A percentile compares a stretch with the other conserved stretches of the same genome.
phyloP scores from a whole-genome alignment of 2,113 vertebrate species.

The Marmota monax region DNA sequence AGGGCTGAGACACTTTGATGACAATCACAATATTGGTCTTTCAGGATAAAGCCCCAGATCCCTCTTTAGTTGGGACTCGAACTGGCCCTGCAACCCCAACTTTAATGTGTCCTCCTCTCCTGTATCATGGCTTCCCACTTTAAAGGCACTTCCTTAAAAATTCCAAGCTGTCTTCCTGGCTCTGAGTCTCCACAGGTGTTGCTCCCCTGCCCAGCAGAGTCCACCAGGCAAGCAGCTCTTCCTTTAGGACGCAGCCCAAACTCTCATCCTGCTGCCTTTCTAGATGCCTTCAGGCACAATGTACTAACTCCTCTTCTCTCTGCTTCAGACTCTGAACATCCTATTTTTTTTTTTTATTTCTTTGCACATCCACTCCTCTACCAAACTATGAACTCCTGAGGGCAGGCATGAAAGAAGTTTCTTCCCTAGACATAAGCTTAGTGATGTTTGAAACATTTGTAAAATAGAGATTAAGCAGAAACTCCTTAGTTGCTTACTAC shows the following conservation, averaged over 20 bases:
- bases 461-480: slow-evolving; percentile 6
- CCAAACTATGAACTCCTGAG: neutral
- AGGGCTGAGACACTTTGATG: neutral
- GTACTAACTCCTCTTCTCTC: neutral
- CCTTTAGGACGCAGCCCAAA: neutral
- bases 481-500: neutral
- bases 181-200: neutral
- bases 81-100: neutral
- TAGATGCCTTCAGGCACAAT: neutral
- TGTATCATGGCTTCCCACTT: neutral
- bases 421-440: neutral
- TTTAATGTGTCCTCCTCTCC: neutral
- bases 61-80: neutral
- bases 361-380: slow-evolving; percentile 12
- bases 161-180: neutral
- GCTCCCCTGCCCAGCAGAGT: neutral
- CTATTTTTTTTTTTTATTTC: neutral
- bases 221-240: neutral
- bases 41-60: neutral
- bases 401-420: neutral
- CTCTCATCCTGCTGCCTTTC: neutral
- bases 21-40: neutral
- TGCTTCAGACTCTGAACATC: neutral
- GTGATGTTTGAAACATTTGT: neutral
- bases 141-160: neutral